Evolutionary conservation across 2,113 vertebrate species (phyloP).

Genomic region (Sturnus vulgaris): DNA sequence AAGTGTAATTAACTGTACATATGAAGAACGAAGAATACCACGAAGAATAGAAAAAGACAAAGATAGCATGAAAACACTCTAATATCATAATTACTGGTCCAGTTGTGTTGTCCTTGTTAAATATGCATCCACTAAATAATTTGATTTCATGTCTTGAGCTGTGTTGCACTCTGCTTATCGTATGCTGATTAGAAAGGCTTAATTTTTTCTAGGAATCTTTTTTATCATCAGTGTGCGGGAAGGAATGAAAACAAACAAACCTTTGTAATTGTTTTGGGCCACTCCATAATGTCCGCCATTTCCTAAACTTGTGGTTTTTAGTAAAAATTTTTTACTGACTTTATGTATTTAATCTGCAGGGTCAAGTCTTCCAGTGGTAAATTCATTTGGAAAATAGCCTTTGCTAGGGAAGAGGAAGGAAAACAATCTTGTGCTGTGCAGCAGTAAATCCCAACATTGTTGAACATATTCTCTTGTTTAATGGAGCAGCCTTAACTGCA

Average conservation of each 20-base stretch:
- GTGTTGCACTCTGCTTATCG: background rate
- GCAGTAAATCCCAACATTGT: background rate
- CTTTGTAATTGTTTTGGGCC: background rate
- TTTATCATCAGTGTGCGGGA: background rate
- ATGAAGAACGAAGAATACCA: too few species aligned
- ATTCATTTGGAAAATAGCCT: background rate
- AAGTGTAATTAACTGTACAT: constrained; percentile 39
- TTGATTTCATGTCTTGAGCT: background rate
- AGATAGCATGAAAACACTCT: background rate
- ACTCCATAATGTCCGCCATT: background rate
- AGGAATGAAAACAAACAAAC: background rate
- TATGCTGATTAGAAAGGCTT: background rate
- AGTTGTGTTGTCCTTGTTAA: constrained; percentile 19
- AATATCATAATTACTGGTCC: constrained; percentile 1
- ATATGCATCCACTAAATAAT: background rate
- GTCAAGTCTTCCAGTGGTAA: background rate
- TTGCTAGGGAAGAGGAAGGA: background rate
- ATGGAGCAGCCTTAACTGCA: background rate
- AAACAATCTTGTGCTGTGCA: background rate
- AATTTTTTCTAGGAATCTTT: background rate
- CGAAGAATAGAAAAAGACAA: background rate
- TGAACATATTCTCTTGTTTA: background rate
- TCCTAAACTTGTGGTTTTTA: background rate
- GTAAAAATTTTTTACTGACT: background rate
- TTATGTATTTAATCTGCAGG: background rate